Percentiles rank a stretch among this genome's conserved stretches.
These are phyloP conservation scores for Meleagris gallopavo DNA, from an alignment of 2,113 vertebrate genomes.

Conservation along the genomic window DNA sequence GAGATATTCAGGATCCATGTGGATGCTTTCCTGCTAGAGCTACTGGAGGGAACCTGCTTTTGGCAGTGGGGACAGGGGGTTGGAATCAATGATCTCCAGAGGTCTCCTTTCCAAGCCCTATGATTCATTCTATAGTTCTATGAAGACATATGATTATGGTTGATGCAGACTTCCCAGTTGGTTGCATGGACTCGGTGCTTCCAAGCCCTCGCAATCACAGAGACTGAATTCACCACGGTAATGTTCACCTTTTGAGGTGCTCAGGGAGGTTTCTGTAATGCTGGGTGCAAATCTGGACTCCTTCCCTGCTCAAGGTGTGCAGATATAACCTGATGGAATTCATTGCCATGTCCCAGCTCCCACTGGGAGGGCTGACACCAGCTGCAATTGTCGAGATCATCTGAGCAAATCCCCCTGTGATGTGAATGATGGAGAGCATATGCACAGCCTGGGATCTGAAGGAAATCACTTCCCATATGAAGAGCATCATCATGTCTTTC, in stretches of 20 bases:
- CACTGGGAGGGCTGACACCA: not conserved
- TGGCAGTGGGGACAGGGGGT: too few species aligned
- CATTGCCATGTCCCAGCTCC: rapidly evolving
- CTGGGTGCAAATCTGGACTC: not conserved
- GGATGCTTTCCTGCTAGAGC: too few species aligned
- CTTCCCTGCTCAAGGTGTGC: not conserved
- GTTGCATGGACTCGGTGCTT: rapidly evolving
- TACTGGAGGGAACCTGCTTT: too few species aligned
- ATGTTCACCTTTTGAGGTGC: rapidly evolving
- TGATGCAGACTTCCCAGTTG: not conserved
- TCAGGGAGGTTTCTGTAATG: not conserved
- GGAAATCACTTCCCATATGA: not conserved
- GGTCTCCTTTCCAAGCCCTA: too few species aligned
- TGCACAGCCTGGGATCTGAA: not conserved
- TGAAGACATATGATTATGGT: too few species aligned
- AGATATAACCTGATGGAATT: not conserved
- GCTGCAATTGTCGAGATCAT: not conserved
- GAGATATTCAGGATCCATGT: too few species aligned
- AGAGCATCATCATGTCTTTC: not conserved
- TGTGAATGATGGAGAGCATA: conserved; percentile 12
- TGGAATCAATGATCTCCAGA: too few species aligned
- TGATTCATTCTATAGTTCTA: too few species aligned
- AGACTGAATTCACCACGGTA: rapidly evolving
- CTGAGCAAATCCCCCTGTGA: conserved; percentile 12
- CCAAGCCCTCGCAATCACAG: not conserved